Evolutionary conservation across 2,888 invertebrate species (phyloP), one percentile per base, ranked within the genome.

Genomic region (Tuberolachnus salignus): DNA sequence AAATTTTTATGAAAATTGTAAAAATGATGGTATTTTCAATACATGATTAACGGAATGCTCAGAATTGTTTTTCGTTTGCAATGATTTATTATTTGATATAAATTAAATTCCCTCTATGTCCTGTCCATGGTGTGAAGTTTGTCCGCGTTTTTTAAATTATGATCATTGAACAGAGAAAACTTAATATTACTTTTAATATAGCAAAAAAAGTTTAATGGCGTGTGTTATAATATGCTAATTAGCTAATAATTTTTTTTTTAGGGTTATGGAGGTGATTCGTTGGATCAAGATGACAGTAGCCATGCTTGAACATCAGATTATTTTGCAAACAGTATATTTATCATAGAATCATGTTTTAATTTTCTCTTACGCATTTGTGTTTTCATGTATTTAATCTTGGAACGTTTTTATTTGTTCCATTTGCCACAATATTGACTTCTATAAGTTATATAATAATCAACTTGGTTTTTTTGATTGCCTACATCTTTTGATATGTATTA

Each of bases 341-440:
- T 78, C 69, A 78, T 78, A 78, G 78, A 78, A 78, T 78, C 78
- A 69, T 78, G 78, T 78, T 78, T 78, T 78, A 69, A 67, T 78
- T 78, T 78, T 78, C 78, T 78, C 78, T 69, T 78, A 78, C 69
- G 78, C 78, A 78, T 78, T 78, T 78, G 78, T 78, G 78, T 78
- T 78, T 78, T 67, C 78, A 78, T 78, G 51, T 78, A 78, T 69
- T 59, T 78, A 78, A 78, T 78, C 67, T 78, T 34, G 69, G 51
- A n/a, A 78, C 78, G 78, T 78, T 78, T n/a, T 78, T 78, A 67
- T 69, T 78, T 78, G 78, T 78, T 78, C 69, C 78, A 78, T 34
- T 78, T 42, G 78, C 67, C 78, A 78, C 49, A 55, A 46, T 66
- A 55, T 66, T 75, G 75, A 78, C 75, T 78, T 67, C 44, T 64